A percentile compares a stretch with the other conserved stretches of the same genome.
These are phyloP conservation scores for Scaptodrosophila lebanonensis DNA, from an alignment of 1,140 invertebrate species.

Conservation along the genomic window DNA sequence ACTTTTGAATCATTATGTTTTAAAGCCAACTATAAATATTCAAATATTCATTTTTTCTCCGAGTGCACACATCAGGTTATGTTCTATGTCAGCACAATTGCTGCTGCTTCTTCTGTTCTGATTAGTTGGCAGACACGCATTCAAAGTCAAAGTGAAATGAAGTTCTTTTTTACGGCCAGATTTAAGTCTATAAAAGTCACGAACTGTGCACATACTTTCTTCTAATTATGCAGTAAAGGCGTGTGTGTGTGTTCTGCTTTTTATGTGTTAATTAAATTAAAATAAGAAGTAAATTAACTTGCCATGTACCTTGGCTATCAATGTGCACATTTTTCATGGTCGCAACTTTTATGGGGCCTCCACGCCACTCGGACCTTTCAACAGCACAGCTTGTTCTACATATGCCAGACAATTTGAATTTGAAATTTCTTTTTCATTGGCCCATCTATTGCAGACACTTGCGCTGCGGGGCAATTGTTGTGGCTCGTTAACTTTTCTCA, in stretches of 20 bases:
- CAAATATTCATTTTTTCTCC: too few species aligned
- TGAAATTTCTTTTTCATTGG: slow-evolving; percentile 56
- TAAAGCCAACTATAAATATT: too few species aligned
- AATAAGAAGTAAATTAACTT: slow-evolving; percentile 69
- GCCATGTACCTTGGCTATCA: slow-evolving; percentile 48
- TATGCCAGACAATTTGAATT: slow-evolving; percentile 16
- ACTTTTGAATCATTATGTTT: too few species aligned
- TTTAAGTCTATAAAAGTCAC: slow-evolving; percentile 54
- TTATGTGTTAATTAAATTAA: slow-evolving; percentile 70
- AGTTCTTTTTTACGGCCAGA: slow-evolving; percentile 30
- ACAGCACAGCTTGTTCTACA: too few species aligned
- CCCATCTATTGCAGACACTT: too few species aligned
- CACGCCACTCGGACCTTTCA: slow-evolving; percentile 1
- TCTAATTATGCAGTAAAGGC: slow-evolving; percentile 70
- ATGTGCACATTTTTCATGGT: slow-evolving; percentile 49
- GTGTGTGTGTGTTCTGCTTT: slow-evolving; percentile 44
- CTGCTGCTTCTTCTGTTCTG: slow-evolving; percentile 7
- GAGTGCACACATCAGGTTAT: slow-evolving; percentile 20
- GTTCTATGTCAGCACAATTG: slow-evolving; percentile 48
- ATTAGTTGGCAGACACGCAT: slow-evolving; percentile 25
- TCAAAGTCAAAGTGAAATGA: slow-evolving; percentile 54
- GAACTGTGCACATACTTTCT: slow-evolving; percentile 59
- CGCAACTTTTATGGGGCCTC: slow-evolving; percentile 39
- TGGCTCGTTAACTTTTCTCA: slow-evolving; percentile 56
- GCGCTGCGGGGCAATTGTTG: slow-evolving; percentile 13